Base-by-base conservation (phyloP, 2,797 vertebrate genomes). In the Macroramphosus scolopax region DNA sequence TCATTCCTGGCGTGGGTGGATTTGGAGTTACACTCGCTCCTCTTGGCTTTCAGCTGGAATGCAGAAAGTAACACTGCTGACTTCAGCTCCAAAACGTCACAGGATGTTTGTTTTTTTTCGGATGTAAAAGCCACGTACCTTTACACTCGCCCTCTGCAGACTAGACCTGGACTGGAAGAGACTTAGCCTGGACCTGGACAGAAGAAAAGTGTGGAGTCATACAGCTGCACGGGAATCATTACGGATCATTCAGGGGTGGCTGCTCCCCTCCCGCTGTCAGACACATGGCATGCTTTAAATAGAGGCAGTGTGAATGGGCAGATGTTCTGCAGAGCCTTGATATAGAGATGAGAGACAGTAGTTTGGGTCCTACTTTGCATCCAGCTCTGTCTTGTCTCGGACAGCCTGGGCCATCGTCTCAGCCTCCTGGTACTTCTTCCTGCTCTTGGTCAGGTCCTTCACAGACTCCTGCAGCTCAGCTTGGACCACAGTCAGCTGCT, bases 141-240 rank as follows among this genome's bases (percentile, higher is more conserved):
- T 98, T 7, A 98, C 93, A 2, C 91, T 98, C 4, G 95, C 96
- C 75, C 97, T 94, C 88, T 98, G 95, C 78, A 98, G 93, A 90
- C 95, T 98, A 87, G 96, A 96, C 72, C 93, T 91, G 46, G 95
- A 98, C 84, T 98, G 96, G 74, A 98, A 98, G 75, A 98, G 92
- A 81, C 95, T 98, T 70, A 98, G 90, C 87, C 94, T 98, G 67
- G 95, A 98, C 89, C 96, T 98, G 63, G 4, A 43, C 1, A 59
- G 17, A 10, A 11, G 9, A 43, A 7, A 20, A 10, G 14, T 17
- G 10, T 10, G 6, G 17, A 10, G 9, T 9, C 24, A 26, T 5
- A 5, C 15, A 29, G 25, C 6, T 1, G 2, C 9, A 12, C 13
- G 20, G 20, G n/a, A n/a, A n/a, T n/a, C n/a, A n/a, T n/a, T n/a